These are phyloP conservation scores for Zingel zingel DNA, from an alignment of 2,113 vertebrate species.

Conservation along the genomic window DNA sequence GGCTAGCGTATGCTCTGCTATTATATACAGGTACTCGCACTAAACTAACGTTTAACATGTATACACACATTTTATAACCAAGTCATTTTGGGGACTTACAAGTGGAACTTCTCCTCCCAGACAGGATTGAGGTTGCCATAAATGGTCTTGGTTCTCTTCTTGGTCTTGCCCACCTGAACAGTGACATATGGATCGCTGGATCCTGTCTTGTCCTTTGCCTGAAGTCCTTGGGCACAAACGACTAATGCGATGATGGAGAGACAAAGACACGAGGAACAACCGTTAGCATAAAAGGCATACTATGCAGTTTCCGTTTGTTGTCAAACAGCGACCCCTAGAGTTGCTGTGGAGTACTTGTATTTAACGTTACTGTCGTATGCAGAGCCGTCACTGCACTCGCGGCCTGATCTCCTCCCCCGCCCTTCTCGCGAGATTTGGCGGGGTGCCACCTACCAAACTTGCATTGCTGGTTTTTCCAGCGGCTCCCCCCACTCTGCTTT, in stretches of 20 bases:
- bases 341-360: too few relatives aligned
- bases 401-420: too few relatives aligned
- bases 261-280: slow-evolving; percentile 14
- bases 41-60: not conserved
- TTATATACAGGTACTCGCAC: not conserved
- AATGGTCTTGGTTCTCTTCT: slow-evolving; percentile 98
- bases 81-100: slow-evolving; percentile 86
- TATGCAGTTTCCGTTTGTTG: too few relatives aligned
- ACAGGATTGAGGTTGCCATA: slow-evolving; percentile 98
- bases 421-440: too few relatives aligned
- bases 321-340: too few relatives aligned
- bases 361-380: too few relatives aligned
- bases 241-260: slow-evolving; percentile 81
- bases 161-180: slow-evolving; percentile 97
- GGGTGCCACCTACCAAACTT: too few relatives aligned
- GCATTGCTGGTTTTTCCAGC: too few relatives aligned
- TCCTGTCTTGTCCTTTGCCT: slow-evolving; percentile 98
- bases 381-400: too few relatives aligned
- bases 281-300: not conserved
- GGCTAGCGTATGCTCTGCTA: not conserved
- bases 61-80: not conserved
- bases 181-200: slow-evolving; percentile 98
- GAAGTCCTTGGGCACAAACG: slow-evolving; percentile 96
- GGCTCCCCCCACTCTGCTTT: too few relatives aligned
- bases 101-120: slow-evolving; percentile 99